Evolutionary conservation across 2,113 vertebrate species (phyloP).

Genomic region (Sinosuthora webbiana): DNA sequence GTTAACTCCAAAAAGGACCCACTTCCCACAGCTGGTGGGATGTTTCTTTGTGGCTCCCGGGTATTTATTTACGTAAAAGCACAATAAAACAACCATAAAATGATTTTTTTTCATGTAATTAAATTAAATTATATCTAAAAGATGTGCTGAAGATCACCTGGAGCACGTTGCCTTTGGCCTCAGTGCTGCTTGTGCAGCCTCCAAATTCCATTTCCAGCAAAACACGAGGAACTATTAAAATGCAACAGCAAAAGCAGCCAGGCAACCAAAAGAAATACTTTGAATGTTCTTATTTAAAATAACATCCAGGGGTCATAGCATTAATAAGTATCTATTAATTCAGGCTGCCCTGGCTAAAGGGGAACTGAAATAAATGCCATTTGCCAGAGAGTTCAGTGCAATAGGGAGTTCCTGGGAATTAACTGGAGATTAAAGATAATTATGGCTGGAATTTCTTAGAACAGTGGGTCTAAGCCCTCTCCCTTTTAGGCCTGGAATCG

Average conservation of each 20-base stretch:
- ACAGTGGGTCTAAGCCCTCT: neutral
- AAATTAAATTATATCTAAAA: neutral
- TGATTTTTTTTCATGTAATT: conserved; percentile 8
- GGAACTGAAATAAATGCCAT: neutral
- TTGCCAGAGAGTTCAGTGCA: neutral
- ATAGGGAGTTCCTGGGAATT: neutral
- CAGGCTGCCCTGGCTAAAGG: neutral
- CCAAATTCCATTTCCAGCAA: neutral
- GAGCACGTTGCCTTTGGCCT: neutral
- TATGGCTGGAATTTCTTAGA: neutral
- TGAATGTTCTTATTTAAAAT: neutral
- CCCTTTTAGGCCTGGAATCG: neutral
- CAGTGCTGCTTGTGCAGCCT: neutral
- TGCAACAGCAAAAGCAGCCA: neutral
- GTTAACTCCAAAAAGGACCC: neutral
- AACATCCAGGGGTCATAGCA: neutral
- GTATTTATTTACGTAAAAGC: neutral
- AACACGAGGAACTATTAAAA: neutral
- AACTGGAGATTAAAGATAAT: neutral
- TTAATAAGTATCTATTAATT: neutral
- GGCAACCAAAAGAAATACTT: neutral
- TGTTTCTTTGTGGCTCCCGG: neutral
- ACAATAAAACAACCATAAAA: neutral
- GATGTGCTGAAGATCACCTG: neutral
- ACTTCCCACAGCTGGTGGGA: neutral